Evolutionary conservation across 2,797 vertebrate species (phyloP), one percentile per base, ranked within the genome.

Genomic region (Ispidina lecontei): DNA sequence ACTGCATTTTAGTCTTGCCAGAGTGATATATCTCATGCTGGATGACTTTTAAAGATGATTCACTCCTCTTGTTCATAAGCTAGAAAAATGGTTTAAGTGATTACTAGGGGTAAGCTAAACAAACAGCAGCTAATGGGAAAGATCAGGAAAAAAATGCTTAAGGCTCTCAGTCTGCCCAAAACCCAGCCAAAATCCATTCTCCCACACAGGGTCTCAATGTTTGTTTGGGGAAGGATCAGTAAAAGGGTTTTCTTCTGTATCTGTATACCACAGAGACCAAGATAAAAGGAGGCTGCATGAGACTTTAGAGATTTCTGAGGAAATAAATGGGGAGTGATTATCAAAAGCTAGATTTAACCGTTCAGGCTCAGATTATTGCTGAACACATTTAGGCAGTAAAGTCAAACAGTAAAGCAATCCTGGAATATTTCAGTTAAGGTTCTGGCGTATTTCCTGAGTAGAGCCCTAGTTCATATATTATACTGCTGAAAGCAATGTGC

Each of bases 91-190:
- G 69, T 90, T 93, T 84, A 93, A 91, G 83, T 43, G 86, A 96
- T 90, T 93, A 84, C 46, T 58, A 67, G 52, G 73, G 63, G 68
- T 72, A 87, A 96, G 88, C 91, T 91, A 83, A 92, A 92, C 93
- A 96, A 93, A 96, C 59, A 93, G 74, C 78, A 93, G 71, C 78
- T 90, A 90, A 91, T 74, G 72, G 65, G 65, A 96, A 92, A 90
- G 69, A 94, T 74, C 71, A 80, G 86, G 65, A 94, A 54, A 49
- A 80, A 92, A 94, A 79, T 6, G 68, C 88, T 94, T 71, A 82
- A 79, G 56, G 85, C 71, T 73, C 78, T 74, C 60, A 84, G 92
- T 90, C 33, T 43, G 74, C 54, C 71, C 25, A 28, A 87, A 91
- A 81, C 3, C 0, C 39, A 4, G 94, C 56, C 85, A 94, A 60